Conservation (phyloP, 2,113 vertebrate genomes). For the Poicephalus gulielmi region DNA sequence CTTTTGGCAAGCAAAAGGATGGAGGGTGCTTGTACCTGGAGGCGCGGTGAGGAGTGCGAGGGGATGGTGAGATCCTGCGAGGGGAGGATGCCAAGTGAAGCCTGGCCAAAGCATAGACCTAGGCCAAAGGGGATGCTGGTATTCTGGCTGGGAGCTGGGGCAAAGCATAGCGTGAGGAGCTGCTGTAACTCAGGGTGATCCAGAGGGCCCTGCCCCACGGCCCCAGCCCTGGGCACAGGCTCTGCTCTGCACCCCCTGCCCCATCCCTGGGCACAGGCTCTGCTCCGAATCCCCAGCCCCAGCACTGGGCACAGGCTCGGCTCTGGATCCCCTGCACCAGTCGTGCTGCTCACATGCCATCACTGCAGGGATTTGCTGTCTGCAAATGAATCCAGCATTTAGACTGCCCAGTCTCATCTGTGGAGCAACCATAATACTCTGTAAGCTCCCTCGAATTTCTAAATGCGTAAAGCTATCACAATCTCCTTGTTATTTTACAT, state of each 20-base stretch:
- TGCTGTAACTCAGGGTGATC: background rate
- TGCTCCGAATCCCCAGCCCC: no score
- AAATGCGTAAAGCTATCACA: slow-evolving; percentile 53
- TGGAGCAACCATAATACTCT: background rate
- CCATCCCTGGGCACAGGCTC: no score
- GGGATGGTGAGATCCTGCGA: accelerated
- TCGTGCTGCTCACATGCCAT: background rate
- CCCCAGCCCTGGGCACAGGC: no score
- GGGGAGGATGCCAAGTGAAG: background rate
- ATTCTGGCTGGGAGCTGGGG: background rate
- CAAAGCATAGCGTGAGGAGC: background rate
- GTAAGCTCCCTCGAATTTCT: slow-evolving; percentile 48
- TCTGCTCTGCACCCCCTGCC: no score
- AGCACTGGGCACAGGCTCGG: background rate
- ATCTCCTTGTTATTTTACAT: slow-evolving; percentile 46
- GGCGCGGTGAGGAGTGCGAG: accelerated
- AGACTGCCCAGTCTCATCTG: slow-evolving; percentile 31
- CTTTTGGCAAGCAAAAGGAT: background rate
- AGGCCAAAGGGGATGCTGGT: no score
- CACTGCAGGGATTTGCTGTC: slow-evolving; percentile 33
- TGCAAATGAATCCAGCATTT: slow-evolving; percentile 15
- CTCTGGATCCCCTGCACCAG: background rate
- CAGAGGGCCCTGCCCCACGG: background rate
- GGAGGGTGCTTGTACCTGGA: background rate
- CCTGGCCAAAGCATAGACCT: background rate